Conservation (phyloP, 2,888 invertebrate genomes). For the Lottia gigantea region DNA sequence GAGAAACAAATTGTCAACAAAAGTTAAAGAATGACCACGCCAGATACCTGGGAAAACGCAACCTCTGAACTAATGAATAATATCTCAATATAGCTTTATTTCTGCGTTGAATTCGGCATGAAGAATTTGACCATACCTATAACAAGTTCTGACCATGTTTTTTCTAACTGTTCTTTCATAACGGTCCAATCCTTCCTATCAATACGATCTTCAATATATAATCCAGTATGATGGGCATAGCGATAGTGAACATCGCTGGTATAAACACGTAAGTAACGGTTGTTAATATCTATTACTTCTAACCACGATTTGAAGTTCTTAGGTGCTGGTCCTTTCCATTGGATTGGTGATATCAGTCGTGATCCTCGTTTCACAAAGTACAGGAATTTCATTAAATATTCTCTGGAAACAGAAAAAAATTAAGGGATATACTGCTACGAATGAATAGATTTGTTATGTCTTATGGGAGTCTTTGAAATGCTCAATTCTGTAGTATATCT, state of each 20-base stretch:
- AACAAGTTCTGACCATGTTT: not conserved
- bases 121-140: not conserved
- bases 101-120: no score
- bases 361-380: not conserved
- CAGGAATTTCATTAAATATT: not conserved
- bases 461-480: no score
- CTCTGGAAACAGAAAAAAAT: not conserved
- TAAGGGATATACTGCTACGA: no score
- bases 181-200: not conserved
- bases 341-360: not conserved
- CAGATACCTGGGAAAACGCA: no score
- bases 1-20: no score
- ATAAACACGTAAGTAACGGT: not conserved
- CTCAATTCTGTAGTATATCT: no score
- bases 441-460: no score
- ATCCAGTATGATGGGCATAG: not conserved
- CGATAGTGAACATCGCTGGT: conserved; percentile 1
- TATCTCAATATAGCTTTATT: no score
- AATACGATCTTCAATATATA: not conserved
- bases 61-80: no score
- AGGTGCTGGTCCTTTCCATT: not conserved
- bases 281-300: not conserved
- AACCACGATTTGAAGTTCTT: conserved; percentile 4
- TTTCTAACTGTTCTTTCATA: not conserved
- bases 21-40: no score